Conservation (phyloP, 2,888 invertebrate species). For the Nephrotoma appendiculata region DNA sequence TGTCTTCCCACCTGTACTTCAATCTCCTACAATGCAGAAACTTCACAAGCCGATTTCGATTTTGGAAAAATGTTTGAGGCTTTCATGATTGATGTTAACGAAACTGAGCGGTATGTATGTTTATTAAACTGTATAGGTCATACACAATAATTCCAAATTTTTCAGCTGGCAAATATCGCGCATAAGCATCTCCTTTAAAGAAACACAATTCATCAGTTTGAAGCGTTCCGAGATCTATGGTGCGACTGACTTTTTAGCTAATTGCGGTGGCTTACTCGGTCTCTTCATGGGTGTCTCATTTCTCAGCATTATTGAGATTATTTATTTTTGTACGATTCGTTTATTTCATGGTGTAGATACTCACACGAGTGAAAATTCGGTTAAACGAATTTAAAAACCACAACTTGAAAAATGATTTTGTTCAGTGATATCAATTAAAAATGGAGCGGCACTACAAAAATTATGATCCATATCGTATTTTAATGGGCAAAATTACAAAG, state of each 20-base stretch:
- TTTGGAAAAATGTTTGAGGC: slow-evolving; percentile 43
- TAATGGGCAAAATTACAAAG: too few species aligned
- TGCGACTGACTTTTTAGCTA: slow-evolving; percentile 51
- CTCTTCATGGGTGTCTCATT: slow-evolving; percentile 33
- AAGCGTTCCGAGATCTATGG: slow-evolving; percentile 53
- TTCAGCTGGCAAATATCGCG: slow-evolving; percentile 41
- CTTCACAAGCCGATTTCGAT: slow-evolving; percentile 54
- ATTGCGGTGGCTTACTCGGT: slow-evolving; percentile 50
- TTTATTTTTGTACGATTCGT: slow-evolving; percentile 39
- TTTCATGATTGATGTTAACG: slow-evolving; percentile 30
- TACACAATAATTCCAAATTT: slow-evolving; percentile 14
- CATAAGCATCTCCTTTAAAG: slow-evolving; percentile 55
- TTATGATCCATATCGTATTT: too few species aligned
- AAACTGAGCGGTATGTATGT: slow-evolving; percentile 18
- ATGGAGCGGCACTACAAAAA: too few species aligned
- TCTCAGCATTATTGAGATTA: slow-evolving; percentile 35
- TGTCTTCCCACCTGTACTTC: slow-evolving; percentile 41
- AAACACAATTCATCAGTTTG: slow-evolving; percentile 53
- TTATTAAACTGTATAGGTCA: background rate
- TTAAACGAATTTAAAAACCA: too few species aligned
- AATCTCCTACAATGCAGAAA: slow-evolving; percentile 55
- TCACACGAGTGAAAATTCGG: too few species aligned
- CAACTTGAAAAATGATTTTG: too few species aligned
- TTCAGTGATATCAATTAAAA: too few species aligned
- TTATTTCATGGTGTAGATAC: too few species aligned